Percentiles rank a stretch among this genome's conserved stretches.
Conservation (phyloP, 2,888 invertebrate species). For the Hartigia nigra region DNA sequence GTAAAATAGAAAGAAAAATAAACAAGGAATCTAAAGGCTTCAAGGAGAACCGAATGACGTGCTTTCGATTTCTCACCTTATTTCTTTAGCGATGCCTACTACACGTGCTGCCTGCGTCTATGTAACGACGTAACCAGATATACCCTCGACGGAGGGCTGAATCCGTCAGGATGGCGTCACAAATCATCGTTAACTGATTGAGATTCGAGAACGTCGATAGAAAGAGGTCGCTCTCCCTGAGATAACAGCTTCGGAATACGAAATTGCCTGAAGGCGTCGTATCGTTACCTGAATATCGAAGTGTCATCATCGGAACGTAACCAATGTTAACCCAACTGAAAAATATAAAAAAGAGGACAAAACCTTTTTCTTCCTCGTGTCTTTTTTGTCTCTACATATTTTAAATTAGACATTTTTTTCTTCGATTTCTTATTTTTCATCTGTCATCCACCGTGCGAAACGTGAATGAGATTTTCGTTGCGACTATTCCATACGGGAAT, state of each 20-base stretch:
- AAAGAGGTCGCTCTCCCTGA: background rate
- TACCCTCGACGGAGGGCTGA: background rate
- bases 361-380: background rate
- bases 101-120: background rate
- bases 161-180: background rate
- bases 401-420: background rate
- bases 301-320: background rate
- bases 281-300: background rate
- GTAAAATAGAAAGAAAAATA: background rate
- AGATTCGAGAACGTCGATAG: background rate
- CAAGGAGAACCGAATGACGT: background rate
- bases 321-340: background rate
- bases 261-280: background rate
- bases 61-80: background rate
- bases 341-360: background rate
- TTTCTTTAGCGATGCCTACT: background rate
- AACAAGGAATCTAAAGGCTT: background rate
- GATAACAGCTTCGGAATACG: background rate
- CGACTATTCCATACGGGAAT: background rate
- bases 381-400: background rate
- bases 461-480: background rate
- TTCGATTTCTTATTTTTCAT: background rate
- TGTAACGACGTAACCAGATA: too few relatives aligned
- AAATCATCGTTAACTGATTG: background rate
- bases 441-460: background rate